Evolutionary conservation across 2,888 invertebrate genomes (phyloP).

Genomic region (Andrena chrysosceles): DNA sequence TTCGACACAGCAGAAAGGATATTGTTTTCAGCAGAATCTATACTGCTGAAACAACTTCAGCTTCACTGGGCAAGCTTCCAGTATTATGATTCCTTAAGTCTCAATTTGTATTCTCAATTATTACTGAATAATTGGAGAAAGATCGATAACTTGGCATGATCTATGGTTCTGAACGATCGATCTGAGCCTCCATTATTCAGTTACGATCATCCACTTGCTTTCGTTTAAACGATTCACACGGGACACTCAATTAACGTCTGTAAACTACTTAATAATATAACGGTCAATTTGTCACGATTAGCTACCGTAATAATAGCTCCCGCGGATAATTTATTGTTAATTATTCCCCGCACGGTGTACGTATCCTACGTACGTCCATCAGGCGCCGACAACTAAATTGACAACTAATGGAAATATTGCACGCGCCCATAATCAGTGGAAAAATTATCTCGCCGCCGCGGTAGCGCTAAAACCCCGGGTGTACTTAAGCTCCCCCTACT

Average conservation of each 20-base stretch:
- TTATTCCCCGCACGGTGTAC: conserved; percentile 75
- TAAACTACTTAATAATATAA: conserved; percentile 82
- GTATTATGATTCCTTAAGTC: background rate
- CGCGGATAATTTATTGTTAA: conserved; percentile 82
- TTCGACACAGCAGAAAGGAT: no score
- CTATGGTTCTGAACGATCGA: conserved; percentile 40
- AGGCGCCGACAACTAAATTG: conserved; percentile 83
- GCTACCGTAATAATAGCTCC: conserved; percentile 80
- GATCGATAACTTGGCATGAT: conserved; percentile 27
- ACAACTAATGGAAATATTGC: conserved; percentile 83
- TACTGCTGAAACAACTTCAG: no score
- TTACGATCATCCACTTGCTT: conserved; percentile 52
- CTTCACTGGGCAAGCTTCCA: background rate
- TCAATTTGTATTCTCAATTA: background rate
- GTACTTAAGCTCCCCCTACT: conserved; percentile 62
- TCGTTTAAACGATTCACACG: conserved; percentile 74
- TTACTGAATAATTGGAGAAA: conserved; percentile 3
- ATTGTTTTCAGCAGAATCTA: no score
- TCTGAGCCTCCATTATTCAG: conserved; percentile 48
- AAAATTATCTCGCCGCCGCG: conserved; percentile 76
- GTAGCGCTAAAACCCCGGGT: conserved; percentile 58
- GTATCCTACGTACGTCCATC: conserved; percentile 71
- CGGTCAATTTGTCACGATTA: conserved; percentile 83
- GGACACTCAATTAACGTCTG: conserved; percentile 77
- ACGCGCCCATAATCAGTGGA: conserved; percentile 72